Conservation (phyloP, 2,888 invertebrate species). For the Yponomeuta evonymella region DNA sequence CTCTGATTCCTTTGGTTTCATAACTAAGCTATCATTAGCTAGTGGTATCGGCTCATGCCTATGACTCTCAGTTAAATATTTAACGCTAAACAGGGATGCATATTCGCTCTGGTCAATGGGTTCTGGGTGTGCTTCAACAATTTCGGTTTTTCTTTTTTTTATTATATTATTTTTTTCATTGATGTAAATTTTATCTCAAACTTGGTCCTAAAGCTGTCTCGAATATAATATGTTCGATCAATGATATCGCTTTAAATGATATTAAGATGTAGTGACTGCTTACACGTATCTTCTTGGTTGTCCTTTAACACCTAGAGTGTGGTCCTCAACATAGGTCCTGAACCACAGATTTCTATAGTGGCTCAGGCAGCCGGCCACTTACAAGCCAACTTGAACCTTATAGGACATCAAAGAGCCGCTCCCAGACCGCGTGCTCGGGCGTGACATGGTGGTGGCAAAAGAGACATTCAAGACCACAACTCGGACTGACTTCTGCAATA, state of each 20-base stretch:
- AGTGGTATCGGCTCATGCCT: no score
- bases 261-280: no score
- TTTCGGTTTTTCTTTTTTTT: no score
- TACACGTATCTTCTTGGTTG: no score
- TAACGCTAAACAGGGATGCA: no score
- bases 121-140: neutral
- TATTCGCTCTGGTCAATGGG: neutral
- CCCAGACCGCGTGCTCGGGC: conserved; percentile 52
- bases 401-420: conserved; percentile 59
- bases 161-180: neutral
- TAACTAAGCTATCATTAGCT: no score
- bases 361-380: no score
- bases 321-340: no score
- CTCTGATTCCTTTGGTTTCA: no score
- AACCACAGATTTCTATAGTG: no score
- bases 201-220: neutral
- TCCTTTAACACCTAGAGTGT: no score
- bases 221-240: neutral
- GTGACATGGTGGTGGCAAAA: conserved; percentile 64
- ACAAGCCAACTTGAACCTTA: neutral
- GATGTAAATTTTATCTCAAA: neutral
- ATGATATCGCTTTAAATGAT: neutral
- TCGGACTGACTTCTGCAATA: conserved; percentile 59
- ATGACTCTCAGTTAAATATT: no score
- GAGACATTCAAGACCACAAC: conserved; percentile 64